A percentile compares a stretch with the other conserved stretches of the same genome.
These are phyloP conservation scores for Malurus cyaneus DNA, from an alignment of 2,113 vertebrate genomes.

Conservation along the genomic window DNA sequence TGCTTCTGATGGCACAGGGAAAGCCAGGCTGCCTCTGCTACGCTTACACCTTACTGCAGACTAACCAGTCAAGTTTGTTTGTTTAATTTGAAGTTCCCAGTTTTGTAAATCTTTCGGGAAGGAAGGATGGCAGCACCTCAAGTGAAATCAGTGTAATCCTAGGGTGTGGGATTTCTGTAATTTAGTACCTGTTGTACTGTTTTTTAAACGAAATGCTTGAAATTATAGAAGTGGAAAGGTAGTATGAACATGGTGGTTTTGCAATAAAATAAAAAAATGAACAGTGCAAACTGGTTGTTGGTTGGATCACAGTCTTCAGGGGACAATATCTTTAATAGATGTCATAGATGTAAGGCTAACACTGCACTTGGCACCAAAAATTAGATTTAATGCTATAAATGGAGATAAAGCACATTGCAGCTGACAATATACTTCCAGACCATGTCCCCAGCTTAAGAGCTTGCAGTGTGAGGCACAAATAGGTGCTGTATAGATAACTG, in stretches of 20 bases:
- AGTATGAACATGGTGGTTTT: background rate
- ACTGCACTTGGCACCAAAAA: slow-evolving; percentile 38
- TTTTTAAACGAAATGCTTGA: background rate
- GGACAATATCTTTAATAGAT: background rate
- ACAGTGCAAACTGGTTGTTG: background rate
- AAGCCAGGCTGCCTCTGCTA: background rate
- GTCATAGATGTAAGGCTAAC: slow-evolving; percentile 12
- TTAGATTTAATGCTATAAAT: slow-evolving; percentile 33
- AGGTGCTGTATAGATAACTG: slow-evolving; percentile 54
- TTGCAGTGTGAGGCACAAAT: slow-evolving; percentile 34
- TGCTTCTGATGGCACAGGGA: background rate
- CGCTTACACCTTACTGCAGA: background rate
- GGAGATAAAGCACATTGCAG: slow-evolving; percentile 32
- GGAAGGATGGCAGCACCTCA: background rate
- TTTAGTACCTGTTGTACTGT: background rate
- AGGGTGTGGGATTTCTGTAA: background rate
- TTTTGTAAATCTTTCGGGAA: background rate
- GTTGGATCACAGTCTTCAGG: slow-evolving; percentile 11
- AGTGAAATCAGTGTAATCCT: background rate
- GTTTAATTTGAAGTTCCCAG: background rate
- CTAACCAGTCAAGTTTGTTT: background rate
- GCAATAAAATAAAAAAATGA: background rate
- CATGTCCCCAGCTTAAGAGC: background rate
- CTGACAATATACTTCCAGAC: slow-evolving; percentile 18
- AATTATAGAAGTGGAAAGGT: background rate